These are phyloP conservation scores for Nemopilema nomurai DNA, from an alignment of 30 jellyfish, hydroid and myxozoan genomes.

Conservation along the genomic window DNA sequence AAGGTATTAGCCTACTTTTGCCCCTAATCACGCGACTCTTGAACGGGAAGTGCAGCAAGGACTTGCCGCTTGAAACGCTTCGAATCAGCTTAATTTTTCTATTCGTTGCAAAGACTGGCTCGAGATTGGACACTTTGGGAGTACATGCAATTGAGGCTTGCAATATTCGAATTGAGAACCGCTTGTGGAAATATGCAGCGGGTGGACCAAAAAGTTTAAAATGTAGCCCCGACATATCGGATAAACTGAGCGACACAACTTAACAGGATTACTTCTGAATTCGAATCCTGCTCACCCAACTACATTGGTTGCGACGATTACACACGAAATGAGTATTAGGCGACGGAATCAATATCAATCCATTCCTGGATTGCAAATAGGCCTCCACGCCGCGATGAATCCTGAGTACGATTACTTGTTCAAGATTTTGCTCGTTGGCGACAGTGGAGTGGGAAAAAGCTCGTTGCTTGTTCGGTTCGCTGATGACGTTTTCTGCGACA, in stretches of 20 bases:
- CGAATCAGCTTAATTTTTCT: no score
- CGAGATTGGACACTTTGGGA: no score
- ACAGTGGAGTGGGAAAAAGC: constrained; percentile 87
- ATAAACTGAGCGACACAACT: no score
- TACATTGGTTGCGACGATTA: neutral
- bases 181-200: no score
- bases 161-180: no score
- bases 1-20: neutral
- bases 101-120: no score
- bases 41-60: neutral
- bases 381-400: constrained; percentile 64
- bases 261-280: no score
- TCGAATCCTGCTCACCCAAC: no score
- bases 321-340: constrained; percentile 5
- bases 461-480: constrained; percentile 72
- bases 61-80: no score
- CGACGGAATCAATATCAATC: constrained; percentile 28
- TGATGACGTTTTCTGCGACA: constrained; percentile 73
- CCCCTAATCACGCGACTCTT: neutral
- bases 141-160: no score
- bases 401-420: constrained; percentile 85
- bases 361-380: constrained; percentile 60
- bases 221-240: no score
- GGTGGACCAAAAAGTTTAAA: no score
- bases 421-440: constrained; percentile 81